Conservation (phyloP, 2,888 invertebrate species). For the Thelaira solivaga region DNA sequence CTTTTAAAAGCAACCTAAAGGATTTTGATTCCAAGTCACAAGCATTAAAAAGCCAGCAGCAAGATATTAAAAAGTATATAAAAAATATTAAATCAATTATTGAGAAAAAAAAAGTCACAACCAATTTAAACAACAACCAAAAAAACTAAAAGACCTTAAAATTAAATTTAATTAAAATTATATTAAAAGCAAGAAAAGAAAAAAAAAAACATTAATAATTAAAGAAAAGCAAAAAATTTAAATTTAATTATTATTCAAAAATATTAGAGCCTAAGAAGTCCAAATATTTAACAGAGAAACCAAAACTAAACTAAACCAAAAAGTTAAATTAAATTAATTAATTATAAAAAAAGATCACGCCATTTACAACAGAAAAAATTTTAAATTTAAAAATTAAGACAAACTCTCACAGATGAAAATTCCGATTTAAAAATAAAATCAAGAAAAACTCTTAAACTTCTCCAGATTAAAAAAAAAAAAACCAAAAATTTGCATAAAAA, state of each 20-base stretch:
- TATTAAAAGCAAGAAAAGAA: too few relatives aligned
- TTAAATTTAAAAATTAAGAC: conserved; percentile 25
- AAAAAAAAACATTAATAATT: not conserved
- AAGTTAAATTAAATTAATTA: not conserved
- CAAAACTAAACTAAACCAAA: conserved; percentile 15
- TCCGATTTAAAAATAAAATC: conserved; percentile 2
- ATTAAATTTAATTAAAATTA: conserved; percentile 35
- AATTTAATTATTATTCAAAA: conserved; percentile 33
- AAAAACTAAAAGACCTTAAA: conserved; percentile 16
- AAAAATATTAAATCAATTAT: conserved; percentile 17
- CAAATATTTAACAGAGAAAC: conserved; percentile 48
- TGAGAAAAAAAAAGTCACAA: conserved; percentile 15
- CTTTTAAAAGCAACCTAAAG: conserved; percentile 56
- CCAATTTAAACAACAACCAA: conserved; percentile 1
- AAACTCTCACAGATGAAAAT: conserved; percentile 45
- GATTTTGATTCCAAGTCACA: conserved; percentile 40
- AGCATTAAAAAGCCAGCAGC: conserved; percentile 49
- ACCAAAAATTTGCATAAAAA: conserved; percentile 26
- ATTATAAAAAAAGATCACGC: conserved; percentile 53
- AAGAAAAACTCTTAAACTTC: conserved; percentile 9
- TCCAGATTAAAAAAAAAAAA: conserved; percentile 8
- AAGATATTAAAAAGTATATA: conserved; percentile 16
- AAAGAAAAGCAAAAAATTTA: conserved; percentile 15
- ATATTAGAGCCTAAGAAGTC: conserved; percentile 58
- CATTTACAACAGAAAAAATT: conserved; percentile 54